A percentile compares a stretch with the other conserved stretches of the same genome.
Evolutionary conservation across 2,888 invertebrate genomes (phyloP).

Genomic region (Tetanocera ferruginea): DNA sequence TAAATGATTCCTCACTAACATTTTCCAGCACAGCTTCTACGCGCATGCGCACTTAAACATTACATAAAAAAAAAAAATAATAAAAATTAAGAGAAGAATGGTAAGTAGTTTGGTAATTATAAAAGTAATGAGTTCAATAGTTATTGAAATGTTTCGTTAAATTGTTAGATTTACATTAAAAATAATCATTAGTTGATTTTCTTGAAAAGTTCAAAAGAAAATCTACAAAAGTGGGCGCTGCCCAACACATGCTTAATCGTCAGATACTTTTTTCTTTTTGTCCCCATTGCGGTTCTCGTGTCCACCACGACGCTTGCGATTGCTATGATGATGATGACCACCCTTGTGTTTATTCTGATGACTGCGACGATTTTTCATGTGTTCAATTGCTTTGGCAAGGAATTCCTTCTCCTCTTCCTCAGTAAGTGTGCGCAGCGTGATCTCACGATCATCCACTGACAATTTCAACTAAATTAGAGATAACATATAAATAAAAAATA

Average conservation of each 20-base stretch:
- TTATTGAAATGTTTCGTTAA: background rate
- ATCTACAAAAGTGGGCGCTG: constrained; percentile 12
- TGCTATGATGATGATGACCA: constrained; percentile 56
- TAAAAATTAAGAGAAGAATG: background rate
- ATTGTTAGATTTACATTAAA: background rate
- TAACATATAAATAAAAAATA: background rate
- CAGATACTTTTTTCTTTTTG: constrained; percentile 49
- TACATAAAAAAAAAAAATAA: background rate
- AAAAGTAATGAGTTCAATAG: constrained; percentile 2
- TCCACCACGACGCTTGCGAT: constrained; percentile 63
- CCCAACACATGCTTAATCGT: constrained; percentile 5
- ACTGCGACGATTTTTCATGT: constrained; percentile 74
- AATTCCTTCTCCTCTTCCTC: constrained; percentile 81
- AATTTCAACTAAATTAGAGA: constrained; percentile 61
- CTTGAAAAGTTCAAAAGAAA: background rate
- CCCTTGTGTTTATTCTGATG: constrained; percentile 65
- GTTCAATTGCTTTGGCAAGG: constrained; percentile 75
- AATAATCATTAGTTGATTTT: background rate
- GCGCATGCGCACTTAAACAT: too few species aligned
- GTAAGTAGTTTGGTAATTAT: background rate
- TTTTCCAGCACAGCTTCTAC: too few species aligned
- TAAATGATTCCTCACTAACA: too few species aligned
- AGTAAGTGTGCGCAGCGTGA: constrained; percentile 74
- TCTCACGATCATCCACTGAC: constrained; percentile 70
- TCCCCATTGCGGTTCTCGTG: constrained; percentile 58